Conservation (phyloP, 2,888 invertebrate species). For the Dryocosmus kuriphilus region DNA sequence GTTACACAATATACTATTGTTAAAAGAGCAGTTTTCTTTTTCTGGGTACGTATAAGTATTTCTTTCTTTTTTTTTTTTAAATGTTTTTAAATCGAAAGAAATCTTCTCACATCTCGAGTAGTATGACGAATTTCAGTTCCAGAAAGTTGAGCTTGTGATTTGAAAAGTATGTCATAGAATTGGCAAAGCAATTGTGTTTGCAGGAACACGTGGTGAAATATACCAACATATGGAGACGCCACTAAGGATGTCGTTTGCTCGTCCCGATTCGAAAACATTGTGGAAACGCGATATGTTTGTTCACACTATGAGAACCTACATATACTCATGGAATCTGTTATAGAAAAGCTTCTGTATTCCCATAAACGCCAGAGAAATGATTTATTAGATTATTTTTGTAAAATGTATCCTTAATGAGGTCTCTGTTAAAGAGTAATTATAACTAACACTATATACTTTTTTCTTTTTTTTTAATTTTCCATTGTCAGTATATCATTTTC, state of each 20-base stretch:
- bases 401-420: too few relatives aligned
- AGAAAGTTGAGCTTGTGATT: slow-evolving; percentile 5
- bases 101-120: neutral
- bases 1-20: too few relatives aligned
- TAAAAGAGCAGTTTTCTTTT: too few relatives aligned
- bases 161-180: slow-evolving; percentile 22
- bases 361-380: slow-evolving; percentile 24
- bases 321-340: slow-evolving; percentile 12
- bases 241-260: slow-evolving; percentile 42
- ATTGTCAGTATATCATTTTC: too few relatives aligned
- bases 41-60: too few relatives aligned
- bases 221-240: slow-evolving; percentile 15
- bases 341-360: slow-evolving; percentile 25
- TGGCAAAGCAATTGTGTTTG: slow-evolving; percentile 15
- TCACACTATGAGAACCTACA: slow-evolving; percentile 43
- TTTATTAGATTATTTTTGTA: neutral
- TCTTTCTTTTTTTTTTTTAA: too few relatives aligned
- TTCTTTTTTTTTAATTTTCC: neutral
- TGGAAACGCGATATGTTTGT: slow-evolving; percentile 71
- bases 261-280: slow-evolving; percentile 67
- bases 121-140: slow-evolving; percentile 5
- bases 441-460: too few relatives aligned
- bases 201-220: slow-evolving; percentile 3
- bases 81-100: too few relatives aligned
- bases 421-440: too few relatives aligned